Percentiles rank a stretch among this genome's conserved stretches.
phyloP scores from a whole-genome alignment of 2,888 invertebrate genomes.

The Nebria salina region DNA sequence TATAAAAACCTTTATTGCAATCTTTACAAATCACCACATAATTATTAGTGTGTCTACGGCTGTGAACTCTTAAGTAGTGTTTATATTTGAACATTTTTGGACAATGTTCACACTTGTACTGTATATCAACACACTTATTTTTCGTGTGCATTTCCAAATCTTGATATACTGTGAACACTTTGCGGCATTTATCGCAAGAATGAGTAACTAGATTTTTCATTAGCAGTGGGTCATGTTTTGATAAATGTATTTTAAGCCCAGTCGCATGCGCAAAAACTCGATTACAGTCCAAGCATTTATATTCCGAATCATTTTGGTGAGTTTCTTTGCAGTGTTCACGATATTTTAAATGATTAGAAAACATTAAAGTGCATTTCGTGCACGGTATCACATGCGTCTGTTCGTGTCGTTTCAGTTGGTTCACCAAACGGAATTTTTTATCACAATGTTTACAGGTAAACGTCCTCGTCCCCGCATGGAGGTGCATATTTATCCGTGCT shows the following conservation, averaged over 20 bases:
- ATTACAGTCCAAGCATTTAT: neutral
- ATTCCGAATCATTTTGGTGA: neutral
- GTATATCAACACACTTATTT: neutral
- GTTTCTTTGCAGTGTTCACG: neutral
- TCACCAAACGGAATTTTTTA: neutral
- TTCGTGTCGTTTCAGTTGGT: neutral
- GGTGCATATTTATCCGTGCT: conserved; percentile 54
- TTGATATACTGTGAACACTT: neutral
- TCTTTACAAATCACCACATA: conserved; percentile 50
- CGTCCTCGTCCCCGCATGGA: conserved; percentile 52
- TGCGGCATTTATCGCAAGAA: neutral
- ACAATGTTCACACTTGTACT: conserved; percentile 65
- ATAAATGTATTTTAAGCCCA: neutral
- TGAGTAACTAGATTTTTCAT: neutral
- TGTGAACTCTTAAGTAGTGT: conserved; percentile 58
- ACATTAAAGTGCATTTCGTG: neutral
- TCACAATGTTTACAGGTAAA: neutral
- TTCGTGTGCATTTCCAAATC: neutral
- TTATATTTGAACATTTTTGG: conserved; percentile 65
- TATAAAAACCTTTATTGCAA: conserved; percentile 2
- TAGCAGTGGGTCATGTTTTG: neutral
- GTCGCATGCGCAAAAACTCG: neutral
- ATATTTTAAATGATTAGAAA: neutral
- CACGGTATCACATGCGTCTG: neutral
- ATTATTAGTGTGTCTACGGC: conserved; percentile 63